Conservation (phyloP, 1,140 invertebrate genomes). For the Hirudo medicinalis region DNA sequence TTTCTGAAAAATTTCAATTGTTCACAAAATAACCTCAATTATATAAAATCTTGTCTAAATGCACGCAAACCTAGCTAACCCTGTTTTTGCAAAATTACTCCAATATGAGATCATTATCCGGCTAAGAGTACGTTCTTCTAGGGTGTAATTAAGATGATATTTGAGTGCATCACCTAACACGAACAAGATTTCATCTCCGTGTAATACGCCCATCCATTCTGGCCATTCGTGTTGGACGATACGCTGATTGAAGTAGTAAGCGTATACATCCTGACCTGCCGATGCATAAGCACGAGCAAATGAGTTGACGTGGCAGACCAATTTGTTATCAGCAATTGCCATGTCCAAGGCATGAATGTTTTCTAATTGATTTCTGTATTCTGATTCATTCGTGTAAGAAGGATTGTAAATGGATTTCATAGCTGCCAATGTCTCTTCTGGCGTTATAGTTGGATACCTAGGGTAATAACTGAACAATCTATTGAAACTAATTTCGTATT, state of each 20-base stretch:
- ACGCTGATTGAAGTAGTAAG: slow-evolving; percentile 85
- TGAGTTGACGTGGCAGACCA: slow-evolving; percentile 86
- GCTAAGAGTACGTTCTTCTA: slow-evolving; percentile 61
- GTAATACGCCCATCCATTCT: slow-evolving; percentile 82
- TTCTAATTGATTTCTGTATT: slow-evolving; percentile 80
- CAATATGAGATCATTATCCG: slow-evolving; percentile 71
- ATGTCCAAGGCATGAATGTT: slow-evolving; percentile 75
- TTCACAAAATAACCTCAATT: neutral
- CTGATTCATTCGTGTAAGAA: slow-evolving; percentile 48
- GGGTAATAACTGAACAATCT: slow-evolving; percentile 30
- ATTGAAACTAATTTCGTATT: slow-evolving; percentile 48
- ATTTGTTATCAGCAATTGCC: slow-evolving; percentile 91
- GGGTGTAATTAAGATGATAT: slow-evolving; percentile 54
- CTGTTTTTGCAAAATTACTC: slow-evolving; percentile 74
- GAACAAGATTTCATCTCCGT: slow-evolving; percentile 83
- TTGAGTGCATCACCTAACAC: slow-evolving; percentile 80
- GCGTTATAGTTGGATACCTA: slow-evolving; percentile 25
- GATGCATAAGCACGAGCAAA: slow-evolving; percentile 75
- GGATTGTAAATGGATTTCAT: slow-evolving; percentile 40
- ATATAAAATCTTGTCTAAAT: neutral
- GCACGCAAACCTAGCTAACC: slow-evolving; percentile 46
- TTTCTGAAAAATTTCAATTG: slow-evolving; percentile 43
- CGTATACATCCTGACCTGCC: slow-evolving; percentile 61
- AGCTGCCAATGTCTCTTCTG: slow-evolving; percentile 55
- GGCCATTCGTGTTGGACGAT: slow-evolving; percentile 65